Base-by-base conservation (phyloP, 2,797 vertebrate species). In the Sebastes steindachneri region DNA sequence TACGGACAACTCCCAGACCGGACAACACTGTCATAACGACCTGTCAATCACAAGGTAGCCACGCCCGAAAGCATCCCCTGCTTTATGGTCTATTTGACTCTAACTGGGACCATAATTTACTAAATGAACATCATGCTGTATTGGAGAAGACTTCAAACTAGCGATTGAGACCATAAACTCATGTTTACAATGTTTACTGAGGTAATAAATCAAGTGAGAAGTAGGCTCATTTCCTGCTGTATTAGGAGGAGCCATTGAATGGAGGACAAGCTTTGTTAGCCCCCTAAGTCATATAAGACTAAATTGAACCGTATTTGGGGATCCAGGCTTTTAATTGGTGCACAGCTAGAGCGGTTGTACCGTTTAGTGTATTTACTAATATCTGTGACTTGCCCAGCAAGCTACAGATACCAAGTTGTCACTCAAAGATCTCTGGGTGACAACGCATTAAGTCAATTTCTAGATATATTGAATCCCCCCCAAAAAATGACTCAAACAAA, bases 351-450 rank as follows among this genome's bases (percentile, higher is more conserved):
- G 17, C 15, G 41, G 41, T 48, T 48, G 11, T 60, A 74, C 28
- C 12, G 55, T 77, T 77, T 21, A 79, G 26, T 53, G 45, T 51
- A 17, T 83, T 68, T 17, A 72, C 29, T 10, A 15, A 31, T n/a
- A 70, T 41, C 64, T 66, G 11, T 9, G 17, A 70, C 65, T 68
- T 54, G 53, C 31, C 73, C 19, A 62, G 64, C 60, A 35, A 77
- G 68, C 33, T 75, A 21, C 58, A 57, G 64, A 65, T 37, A 37
- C 35, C 35, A 37, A 37, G 35, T 37, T 37, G 35, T 37, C 35
- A 37, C 35, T 5, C 37, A 37, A 37, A 37, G 37, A 37, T 37
- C 37, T 37, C 37, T 37, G 37, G 12, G 37, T 78, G 15, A 60
- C 70, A 25, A 62, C n/a, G 9, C 23, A 54, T 57, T 7, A 67